Percentiles rank a stretch among this genome's conserved stretches.
phyloP scores from a whole-genome alignment of 2,888 invertebrate genomes.

The Pocota personata region DNA sequence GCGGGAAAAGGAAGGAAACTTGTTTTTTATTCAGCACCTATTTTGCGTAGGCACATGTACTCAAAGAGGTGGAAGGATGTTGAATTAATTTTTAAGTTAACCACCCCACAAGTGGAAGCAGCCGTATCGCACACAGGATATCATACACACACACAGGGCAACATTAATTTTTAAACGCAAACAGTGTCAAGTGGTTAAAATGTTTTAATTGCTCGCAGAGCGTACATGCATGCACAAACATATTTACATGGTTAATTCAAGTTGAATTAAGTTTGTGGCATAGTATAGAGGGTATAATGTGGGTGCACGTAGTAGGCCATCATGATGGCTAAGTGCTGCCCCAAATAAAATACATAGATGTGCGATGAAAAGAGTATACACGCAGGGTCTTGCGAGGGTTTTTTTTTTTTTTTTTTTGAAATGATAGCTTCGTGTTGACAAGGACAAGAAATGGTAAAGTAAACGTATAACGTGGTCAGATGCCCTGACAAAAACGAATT shows the following conservation, averaged over 20 bases:
- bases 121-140: slow-evolving; percentile 33
- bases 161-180: slow-evolving; percentile 70
- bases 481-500: no score
- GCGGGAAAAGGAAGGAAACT: slow-evolving; percentile 7
- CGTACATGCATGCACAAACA: slow-evolving; percentile 69
- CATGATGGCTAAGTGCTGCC: slow-evolving; percentile 24
- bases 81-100: slow-evolving; percentile 69
- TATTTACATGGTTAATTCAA: slow-evolving; percentile 73
- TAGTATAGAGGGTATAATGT: slow-evolving; percentile 1
- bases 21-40: slow-evolving; percentile 39
- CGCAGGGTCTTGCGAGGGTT: not conserved
- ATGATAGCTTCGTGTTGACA: not conserved
- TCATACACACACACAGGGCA: slow-evolving; percentile 1
- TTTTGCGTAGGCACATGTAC: slow-evolving; percentile 50
- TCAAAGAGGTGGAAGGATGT: slow-evolving; percentile 59
- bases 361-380: not conserved
- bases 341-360: slow-evolving; percentile 4
- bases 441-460: not conserved
- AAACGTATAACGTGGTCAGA: no score
- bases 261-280: slow-evolving; percentile 71
- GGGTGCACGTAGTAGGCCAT: slow-evolving; percentile 29
- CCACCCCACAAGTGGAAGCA: slow-evolving; percentile 32
- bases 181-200: slow-evolving; percentile 74
- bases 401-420: no score
- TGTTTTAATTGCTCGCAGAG: slow-evolving; percentile 70